phyloP scores from a whole-genome alignment of 2,113 vertebrate species.

The Herpailurus yagouaroundi region DNA sequence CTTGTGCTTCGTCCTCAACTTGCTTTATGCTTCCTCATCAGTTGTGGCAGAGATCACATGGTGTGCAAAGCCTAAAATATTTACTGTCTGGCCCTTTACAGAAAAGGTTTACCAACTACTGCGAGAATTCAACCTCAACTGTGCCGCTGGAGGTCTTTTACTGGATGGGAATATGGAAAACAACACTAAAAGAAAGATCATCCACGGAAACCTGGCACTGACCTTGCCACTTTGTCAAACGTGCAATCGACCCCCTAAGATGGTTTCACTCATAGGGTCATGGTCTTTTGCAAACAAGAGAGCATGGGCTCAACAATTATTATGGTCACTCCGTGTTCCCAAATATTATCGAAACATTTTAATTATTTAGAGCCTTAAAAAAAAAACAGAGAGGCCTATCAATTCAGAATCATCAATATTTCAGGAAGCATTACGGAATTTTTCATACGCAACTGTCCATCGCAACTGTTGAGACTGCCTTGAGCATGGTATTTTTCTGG shows the following conservation, averaged over 20 bases:
- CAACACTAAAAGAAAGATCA: not conserved
- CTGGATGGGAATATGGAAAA: not conserved
- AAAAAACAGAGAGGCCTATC: not conserved
- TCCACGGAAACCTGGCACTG: not conserved
- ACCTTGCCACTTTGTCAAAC: not conserved
- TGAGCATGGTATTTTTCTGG: conserved; percentile 21
- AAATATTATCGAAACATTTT: conserved; percentile 3
- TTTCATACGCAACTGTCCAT: conserved; percentile 41
- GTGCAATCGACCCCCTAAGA: not conserved
- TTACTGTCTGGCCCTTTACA: not conserved
- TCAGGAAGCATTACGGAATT: conserved; percentile 57
- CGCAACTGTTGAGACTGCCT: conserved; percentile 18
- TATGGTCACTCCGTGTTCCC: not conserved
- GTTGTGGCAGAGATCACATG: not conserved
- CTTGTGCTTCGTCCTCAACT: too few species aligned
- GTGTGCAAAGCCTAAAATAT: not conserved
- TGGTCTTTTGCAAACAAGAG: not conserved
- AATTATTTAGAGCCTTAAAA: conserved; percentile 49
- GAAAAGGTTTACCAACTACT: not conserved
- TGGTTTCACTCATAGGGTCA: not conserved
- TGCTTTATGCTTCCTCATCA: too few species aligned
- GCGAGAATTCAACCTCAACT: not conserved
- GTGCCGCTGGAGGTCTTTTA: not conserved
- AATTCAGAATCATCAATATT: conserved; percentile 65
- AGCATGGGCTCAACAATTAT: not conserved